A percentile compares a stretch with the other conserved stretches of the same genome.
These are phyloP conservation scores for Clarias magur DNA, from an alignment of 2,113 vertebrate species.

Conservation along the genomic window DNA sequence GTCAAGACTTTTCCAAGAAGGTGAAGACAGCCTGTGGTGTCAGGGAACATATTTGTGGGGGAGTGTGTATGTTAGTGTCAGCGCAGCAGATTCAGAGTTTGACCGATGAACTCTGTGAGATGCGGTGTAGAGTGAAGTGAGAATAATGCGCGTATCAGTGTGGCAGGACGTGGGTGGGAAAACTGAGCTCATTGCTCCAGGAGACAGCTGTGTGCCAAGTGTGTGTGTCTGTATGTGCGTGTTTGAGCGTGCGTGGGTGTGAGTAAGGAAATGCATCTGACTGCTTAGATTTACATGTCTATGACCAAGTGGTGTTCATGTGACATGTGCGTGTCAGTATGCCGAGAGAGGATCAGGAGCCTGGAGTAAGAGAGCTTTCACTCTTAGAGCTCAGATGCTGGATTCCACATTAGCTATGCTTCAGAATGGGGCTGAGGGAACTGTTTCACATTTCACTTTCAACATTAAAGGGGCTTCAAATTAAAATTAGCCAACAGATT, in stretches of 20 bases:
- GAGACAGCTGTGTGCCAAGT: constrained; percentile 66
- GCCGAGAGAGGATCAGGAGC: constrained; percentile 34
- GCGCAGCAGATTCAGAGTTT: constrained; percentile 64
- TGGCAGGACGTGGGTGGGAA: constrained; percentile 64
- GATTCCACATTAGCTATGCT: constrained; percentile 55
- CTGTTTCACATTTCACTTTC: constrained; percentile 7
- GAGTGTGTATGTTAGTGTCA: constrained; percentile 48
- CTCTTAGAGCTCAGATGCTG: constrained; percentile 20
- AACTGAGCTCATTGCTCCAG: constrained; percentile 67
- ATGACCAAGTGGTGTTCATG: constrained; percentile 3
- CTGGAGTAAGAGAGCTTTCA: constrained; percentile 64
- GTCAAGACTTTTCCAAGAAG: not conserved
- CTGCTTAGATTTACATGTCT: constrained; percentile 44
- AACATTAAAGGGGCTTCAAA: not conserved
- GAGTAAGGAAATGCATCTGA: constrained; percentile 45
- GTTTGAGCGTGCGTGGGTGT: constrained; percentile 46
- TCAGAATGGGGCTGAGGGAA: not conserved
- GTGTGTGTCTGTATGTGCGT: constrained; percentile 56
- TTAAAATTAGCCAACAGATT: not conserved
- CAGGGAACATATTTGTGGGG: constrained; percentile 44
- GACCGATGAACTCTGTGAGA: constrained; percentile 71
- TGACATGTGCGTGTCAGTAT: not conserved
- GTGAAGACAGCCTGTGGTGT: constrained; percentile 59
- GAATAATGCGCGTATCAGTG: constrained; percentile 68
- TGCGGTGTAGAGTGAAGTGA: constrained; percentile 63